Base-by-base conservation (phyloP, 2,113 vertebrate species). In the Hyla sarda region DNA sequence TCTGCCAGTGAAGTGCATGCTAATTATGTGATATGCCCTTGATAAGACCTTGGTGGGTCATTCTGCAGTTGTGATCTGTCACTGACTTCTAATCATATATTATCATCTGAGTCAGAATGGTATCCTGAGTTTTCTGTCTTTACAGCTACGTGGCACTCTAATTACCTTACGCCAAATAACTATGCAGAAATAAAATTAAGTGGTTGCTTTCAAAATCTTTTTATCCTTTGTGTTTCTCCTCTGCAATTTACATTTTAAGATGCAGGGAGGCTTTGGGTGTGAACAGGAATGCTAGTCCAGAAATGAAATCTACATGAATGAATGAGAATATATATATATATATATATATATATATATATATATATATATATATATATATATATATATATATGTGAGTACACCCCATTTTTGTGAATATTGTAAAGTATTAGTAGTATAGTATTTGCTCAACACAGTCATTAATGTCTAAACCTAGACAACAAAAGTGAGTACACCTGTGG, bases 51-150 rank as follows among this genome's bases (percentile, higher is more conserved):
- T 97, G 96, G 95, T 95, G 92, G 97, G 96, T 97, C 97, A 97
- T 95, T 96, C 95, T 94, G 95, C 95, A 95, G 95, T 97, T 96
- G 96, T 97, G 97, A 99, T 98, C 97, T 96, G 96, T 97, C 96
- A 96, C 96, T 97, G 96, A 99, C 96, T 98, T 96, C 95, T 96
- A 98, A 98, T 98, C 97, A 97, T 97, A 96, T 96, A 96, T 96
- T 96, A 96, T 96, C 96, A 93, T 96, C 93, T 96, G 96, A 95
- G 95, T 96, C 94, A 94, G 93, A 93, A 95, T 95, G 94, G 95
- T 96, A 96, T 90, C 92, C 92, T 92, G 93, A 94, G 93, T 92
- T 95, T 95, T 95, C 95, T 94, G 94, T 94, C 95, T 95, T 94
- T 93, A 94, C 92, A 93, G 93, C 91, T 92, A 90, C 91, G 92